Evolutionary conservation across 2,797 vertebrate genomes (phyloP).

Genomic region (Coreius guichenoti): DNA sequence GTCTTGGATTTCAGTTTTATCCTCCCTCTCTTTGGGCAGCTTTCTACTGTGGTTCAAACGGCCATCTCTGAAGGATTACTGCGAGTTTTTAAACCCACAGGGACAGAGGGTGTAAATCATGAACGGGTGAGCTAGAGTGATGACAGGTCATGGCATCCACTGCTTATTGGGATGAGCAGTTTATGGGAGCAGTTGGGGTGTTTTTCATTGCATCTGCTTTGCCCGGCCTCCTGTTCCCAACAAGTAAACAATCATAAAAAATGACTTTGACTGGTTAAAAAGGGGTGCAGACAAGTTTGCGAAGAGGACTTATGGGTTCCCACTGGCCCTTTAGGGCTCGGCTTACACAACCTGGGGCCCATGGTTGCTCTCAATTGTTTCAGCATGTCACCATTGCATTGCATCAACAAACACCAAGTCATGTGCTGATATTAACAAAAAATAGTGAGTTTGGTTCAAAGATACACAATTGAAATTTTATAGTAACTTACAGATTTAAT

Average conservation of each 20-base stretch:
- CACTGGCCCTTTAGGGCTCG: constrained; percentile 66
- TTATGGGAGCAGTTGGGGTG: constrained; percentile 70
- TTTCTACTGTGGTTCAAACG: constrained; percentile 68
- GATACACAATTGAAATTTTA: constrained; percentile 51
- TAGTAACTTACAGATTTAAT: constrained; percentile 59
- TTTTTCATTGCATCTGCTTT: constrained; percentile 68
- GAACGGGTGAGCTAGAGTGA: constrained; percentile 72
- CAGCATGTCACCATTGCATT: constrained; percentile 71
- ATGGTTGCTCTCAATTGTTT: constrained; percentile 69
- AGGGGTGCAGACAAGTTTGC: constrained; percentile 57
- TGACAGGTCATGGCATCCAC: constrained; percentile 74
- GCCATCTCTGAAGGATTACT: constrained; percentile 74
- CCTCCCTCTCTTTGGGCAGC: constrained; percentile 57
- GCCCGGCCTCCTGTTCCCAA: constrained; percentile 57
- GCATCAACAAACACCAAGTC: constrained; percentile 62
- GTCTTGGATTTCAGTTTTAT: constrained; percentile 46
- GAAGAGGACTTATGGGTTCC: constrained; percentile 50
- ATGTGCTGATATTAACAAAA: constrained; percentile 65
- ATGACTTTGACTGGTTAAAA: constrained; percentile 62
- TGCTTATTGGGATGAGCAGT: constrained; percentile 69
- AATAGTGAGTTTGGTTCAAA: constrained; percentile 60
- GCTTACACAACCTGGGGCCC: constrained; percentile 70
- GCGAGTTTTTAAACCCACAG: constrained; percentile 72
- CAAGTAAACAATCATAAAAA: constrained; percentile 70
- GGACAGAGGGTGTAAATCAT: constrained; percentile 79